These are phyloP conservation scores for Solenodon paradoxus DNA, from an alignment of 2,113 vertebrate genomes.

Conservation along the genomic window DNA sequence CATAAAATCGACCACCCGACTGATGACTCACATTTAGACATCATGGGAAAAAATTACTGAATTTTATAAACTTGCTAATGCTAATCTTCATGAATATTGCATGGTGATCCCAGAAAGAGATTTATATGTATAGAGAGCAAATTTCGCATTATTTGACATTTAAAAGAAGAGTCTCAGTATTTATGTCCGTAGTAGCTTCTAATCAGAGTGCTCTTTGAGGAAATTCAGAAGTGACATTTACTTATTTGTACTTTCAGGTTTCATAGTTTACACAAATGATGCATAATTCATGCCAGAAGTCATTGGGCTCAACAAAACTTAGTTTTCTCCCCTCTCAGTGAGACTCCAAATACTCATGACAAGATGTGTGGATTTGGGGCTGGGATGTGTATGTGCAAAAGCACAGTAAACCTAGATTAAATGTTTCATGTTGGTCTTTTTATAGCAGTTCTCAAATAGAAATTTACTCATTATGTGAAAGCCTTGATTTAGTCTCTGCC, in stretches of 20 bases:
- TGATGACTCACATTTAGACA: slow-evolving; percentile 17
- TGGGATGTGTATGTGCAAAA: too few species aligned
- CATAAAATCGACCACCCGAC: background rate
- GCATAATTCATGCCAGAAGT: slow-evolving; percentile 68
- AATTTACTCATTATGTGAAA: background rate
- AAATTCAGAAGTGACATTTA: slow-evolving; percentile 75
- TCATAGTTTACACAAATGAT: slow-evolving; percentile 58
- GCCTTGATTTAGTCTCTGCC: background rate
- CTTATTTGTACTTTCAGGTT: slow-evolving; percentile 55
- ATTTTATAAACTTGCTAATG: slow-evolving; percentile 20
- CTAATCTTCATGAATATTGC: slow-evolving; percentile 49
- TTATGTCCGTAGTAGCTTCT: slow-evolving; percentile 46
- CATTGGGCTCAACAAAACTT: slow-evolving; percentile 65
- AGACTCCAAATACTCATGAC: background rate
- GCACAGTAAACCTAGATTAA: too few species aligned
- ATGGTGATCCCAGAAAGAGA: background rate
- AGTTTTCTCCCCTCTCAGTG: slow-evolving; percentile 49
- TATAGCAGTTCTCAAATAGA: background rate
- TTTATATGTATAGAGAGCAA: background rate
- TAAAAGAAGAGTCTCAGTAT: slow-evolving; percentile 55
- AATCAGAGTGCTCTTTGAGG: slow-evolving; percentile 60
- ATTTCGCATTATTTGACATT: slow-evolving; percentile 77
- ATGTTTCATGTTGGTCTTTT: background rate
- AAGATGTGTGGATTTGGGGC: accelerated
- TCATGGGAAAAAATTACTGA: slow-evolving; percentile 39